phyloP scores from a whole-genome alignment of 2,113 vertebrate genomes.

The Entosphenus tridentatus region DNA sequence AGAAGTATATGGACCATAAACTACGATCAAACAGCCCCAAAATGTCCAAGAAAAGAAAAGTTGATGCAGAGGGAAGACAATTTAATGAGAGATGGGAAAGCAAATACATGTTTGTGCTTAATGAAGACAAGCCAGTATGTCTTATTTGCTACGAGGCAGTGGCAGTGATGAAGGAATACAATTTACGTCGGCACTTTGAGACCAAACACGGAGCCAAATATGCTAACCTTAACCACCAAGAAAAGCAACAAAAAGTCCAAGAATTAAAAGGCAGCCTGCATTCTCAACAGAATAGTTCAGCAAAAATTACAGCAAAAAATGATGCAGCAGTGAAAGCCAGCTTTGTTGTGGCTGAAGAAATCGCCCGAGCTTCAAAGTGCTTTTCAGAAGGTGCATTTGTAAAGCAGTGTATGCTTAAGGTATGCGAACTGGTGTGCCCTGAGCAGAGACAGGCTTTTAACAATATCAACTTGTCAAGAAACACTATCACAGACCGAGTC shows the following conservation, averaged over 20 bases:
- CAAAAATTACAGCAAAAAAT: slow-evolving; percentile 14
- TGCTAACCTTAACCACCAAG: slow-evolving; percentile 1
- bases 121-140: slow-evolving; percentile 6
- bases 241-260: slow-evolving; percentile 6
- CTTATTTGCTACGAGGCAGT: slow-evolving; percentile 7
- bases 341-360: slow-evolving; percentile 18
- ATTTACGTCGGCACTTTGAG: neutral
- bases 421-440: slow-evolving; percentile 16
- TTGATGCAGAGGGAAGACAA: slow-evolving; percentile 4
- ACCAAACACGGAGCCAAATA: slow-evolving; percentile 9
- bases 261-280: slow-evolving; percentile 10
- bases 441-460: slow-evolving; percentile 15
- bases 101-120: slow-evolving; percentile 4
- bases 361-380: slow-evolving; percentile 10
- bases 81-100: slow-evolving; percentile 4
- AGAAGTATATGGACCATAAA: no score
- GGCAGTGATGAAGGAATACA: neutral
- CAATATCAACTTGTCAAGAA: slow-evolving; percentile 19
- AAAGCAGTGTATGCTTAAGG: slow-evolving; percentile 13
- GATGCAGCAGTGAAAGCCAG: slow-evolving; percentile 14
- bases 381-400: slow-evolving; percentile 12
- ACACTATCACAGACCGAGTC: slow-evolving; percentile 15
- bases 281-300: slow-evolving; percentile 11
- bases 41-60: slow-evolving; percentile 8
- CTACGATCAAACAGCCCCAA: neutral